Conservation (phyloP, 37 sponge, comb jelly and placozoan genomes). For the Lycopodina hypogea region DNA sequence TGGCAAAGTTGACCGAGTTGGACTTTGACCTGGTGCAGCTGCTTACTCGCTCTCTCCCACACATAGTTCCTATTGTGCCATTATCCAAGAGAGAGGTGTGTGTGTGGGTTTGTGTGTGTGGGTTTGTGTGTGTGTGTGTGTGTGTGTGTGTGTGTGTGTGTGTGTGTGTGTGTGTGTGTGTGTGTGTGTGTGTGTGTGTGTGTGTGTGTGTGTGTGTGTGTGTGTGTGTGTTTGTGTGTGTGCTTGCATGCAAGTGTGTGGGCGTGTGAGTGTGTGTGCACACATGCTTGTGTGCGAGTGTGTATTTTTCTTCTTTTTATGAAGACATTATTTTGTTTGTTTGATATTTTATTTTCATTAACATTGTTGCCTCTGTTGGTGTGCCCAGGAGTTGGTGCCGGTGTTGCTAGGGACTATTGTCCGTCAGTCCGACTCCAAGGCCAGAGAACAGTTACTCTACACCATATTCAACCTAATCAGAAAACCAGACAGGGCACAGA, state of each 20-base stretch:
- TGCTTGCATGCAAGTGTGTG: too few species aligned
- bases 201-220: too few species aligned
- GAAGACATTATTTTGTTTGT: background rate
- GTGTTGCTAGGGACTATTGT: constrained; percentile 65
- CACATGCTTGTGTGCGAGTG: too few species aligned
- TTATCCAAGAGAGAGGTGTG: constrained; percentile 85
- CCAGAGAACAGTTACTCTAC: constrained; percentile 70
- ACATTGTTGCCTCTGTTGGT: background rate
- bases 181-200: too few species aligned
- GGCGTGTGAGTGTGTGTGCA: too few species aligned
- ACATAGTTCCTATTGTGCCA: constrained; percentile 72
- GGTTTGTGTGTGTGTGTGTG: too few species aligned
- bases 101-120: too few species aligned
- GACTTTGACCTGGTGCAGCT: constrained; percentile 50
- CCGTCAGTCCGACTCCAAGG: constrained; percentile 65
- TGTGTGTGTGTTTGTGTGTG: too few species aligned
- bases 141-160: too few species aligned
- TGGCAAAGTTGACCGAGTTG: constrained; percentile 61
- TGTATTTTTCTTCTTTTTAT: too few species aligned
- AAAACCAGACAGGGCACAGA: constrained; percentile 71
- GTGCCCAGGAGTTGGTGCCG: constrained; percentile 78
- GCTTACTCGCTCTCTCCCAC: constrained; percentile 65
- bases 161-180: too few species aligned
- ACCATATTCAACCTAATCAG: constrained; percentile 85
- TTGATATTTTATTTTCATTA: background rate